Evolutionary conservation across 2,888 invertebrate genomes (phyloP).

Genomic region (Calliphora vomitoria): DNA sequence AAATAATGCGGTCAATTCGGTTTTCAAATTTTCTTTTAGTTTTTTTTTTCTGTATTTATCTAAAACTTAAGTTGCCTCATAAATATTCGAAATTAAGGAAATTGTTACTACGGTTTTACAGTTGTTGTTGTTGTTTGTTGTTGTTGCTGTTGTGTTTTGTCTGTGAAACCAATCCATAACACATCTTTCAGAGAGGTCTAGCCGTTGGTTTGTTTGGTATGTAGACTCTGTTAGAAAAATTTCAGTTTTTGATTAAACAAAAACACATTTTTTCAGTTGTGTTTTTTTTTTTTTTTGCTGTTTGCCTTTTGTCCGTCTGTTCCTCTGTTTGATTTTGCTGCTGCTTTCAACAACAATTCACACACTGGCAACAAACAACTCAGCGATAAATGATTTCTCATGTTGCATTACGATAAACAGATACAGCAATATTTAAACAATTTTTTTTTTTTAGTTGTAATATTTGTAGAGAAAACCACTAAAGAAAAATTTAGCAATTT

Average conservation of each 20-base stretch:
- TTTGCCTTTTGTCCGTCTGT: background rate
- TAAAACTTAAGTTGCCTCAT: constrained; percentile 64
- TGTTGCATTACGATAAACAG: constrained; percentile 67
- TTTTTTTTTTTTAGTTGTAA: constrained; percentile 1
- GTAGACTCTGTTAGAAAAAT: constrained; percentile 18
- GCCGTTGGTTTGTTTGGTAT: background rate
- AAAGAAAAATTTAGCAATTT: constrained; percentile 10
- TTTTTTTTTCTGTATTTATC: constrained; percentile 51
- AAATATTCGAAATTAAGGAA: constrained; percentile 72
- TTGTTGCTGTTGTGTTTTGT: background rate
- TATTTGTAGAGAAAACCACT: constrained; percentile 46
- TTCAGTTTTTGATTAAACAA: constrained; percentile 25
- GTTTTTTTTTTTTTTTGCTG: constrained; percentile 14
- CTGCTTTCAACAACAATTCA: constrained; percentile 35
- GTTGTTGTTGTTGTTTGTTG: background rate
- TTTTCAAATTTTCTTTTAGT: constrained; percentile 37
- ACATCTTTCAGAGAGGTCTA: constrained; percentile 55
- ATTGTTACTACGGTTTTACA: constrained; percentile 47
- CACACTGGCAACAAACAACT: constrained; percentile 20
- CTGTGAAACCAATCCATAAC: constrained; percentile 61
- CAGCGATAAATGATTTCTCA: constrained; percentile 65
- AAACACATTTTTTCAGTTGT: constrained; percentile 6
- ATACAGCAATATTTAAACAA: constrained; percentile 38
- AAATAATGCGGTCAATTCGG: constrained; percentile 62
- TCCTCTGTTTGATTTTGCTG: background rate